These are phyloP conservation scores for Syrmaticus mikado DNA, from an alignment of 2,113 vertebrate genomes.

Conservation along the genomic window DNA sequence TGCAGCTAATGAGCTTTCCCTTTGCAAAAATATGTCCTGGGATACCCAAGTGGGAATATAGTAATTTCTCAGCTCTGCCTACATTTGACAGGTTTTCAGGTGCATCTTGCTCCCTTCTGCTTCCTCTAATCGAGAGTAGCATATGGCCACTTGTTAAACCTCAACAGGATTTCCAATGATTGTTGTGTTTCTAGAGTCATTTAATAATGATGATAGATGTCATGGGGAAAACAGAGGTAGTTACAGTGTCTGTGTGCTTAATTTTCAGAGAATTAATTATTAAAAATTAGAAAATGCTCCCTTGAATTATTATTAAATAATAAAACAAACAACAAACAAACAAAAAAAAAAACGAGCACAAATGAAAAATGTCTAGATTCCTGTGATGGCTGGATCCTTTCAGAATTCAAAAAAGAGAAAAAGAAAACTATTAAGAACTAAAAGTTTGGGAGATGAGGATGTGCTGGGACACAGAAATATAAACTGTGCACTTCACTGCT, in stretches of 20 bases:
- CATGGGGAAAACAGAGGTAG: not conserved
- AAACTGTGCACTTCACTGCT: not conserved
- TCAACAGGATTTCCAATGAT: not conserved
- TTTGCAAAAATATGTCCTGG: not conserved
- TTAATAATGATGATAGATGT: not conserved
- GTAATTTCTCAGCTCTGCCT: not conserved
- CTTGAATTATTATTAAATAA: not conserved
- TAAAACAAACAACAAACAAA: not conserved
- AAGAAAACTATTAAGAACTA: not conserved
- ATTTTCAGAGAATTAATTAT: not conserved
- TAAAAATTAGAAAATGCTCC: not conserved
- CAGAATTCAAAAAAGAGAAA: not conserved
- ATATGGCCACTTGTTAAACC: slow-evolving; percentile 24
- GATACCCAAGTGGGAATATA: not conserved
- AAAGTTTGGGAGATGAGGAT: not conserved
- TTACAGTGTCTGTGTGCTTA: not conserved
- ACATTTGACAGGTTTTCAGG: not conserved
- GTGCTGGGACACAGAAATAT: not conserved
- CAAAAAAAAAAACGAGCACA: not conserved
- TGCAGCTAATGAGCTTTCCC: not conserved
- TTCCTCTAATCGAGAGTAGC: not conserved
- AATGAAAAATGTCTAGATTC: not conserved
- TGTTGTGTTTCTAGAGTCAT: not conserved
- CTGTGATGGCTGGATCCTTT: not conserved
- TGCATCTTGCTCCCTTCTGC: not conserved